Evolutionary conservation across 2,113 vertebrate species (phyloP).

Genomic region (Poeciliopsis occidentalis): DNA sequence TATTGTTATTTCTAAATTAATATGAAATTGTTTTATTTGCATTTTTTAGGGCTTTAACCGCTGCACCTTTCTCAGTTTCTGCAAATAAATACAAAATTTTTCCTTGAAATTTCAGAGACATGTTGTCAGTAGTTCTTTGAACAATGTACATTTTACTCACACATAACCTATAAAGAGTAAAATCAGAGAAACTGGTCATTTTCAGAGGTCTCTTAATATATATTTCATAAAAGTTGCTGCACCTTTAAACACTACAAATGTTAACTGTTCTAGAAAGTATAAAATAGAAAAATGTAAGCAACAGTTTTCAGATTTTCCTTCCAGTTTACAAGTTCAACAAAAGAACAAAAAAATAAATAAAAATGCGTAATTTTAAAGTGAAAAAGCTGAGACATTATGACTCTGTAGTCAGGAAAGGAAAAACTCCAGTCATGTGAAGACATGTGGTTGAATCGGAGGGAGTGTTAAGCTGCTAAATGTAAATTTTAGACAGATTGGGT

Average conservation of each 20-base stretch:
- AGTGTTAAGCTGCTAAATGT: slow-evolving; percentile 10
- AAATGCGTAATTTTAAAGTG: neutral
- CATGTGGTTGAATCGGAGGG: slow-evolving; percentile 2
- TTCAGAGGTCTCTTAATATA: no score
- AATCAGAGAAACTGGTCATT: no score
- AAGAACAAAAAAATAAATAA: neutral
- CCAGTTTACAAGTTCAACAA: neutral
- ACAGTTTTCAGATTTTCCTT: neutral
- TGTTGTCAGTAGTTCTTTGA: no score
- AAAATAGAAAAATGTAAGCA: neutral
- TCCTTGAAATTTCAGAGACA: no score
- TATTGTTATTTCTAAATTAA: no score
- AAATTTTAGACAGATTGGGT: neutral
- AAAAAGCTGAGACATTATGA: slow-evolving; percentile 11
- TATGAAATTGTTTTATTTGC: no score
- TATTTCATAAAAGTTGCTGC: no score
- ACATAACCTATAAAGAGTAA: no score
- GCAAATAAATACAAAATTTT: no score
- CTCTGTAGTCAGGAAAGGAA: slow-evolving; percentile 7
- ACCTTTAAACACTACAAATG: neutral
- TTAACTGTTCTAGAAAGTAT: neutral
- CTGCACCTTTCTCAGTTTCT: no score
- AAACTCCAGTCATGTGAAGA: neutral
- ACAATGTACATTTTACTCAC: no score
- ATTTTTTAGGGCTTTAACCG: no score